Evolutionary conservation across 2,888 invertebrate genomes (phyloP).

Genomic region (Drosophila pseudotalamancana): DNA sequence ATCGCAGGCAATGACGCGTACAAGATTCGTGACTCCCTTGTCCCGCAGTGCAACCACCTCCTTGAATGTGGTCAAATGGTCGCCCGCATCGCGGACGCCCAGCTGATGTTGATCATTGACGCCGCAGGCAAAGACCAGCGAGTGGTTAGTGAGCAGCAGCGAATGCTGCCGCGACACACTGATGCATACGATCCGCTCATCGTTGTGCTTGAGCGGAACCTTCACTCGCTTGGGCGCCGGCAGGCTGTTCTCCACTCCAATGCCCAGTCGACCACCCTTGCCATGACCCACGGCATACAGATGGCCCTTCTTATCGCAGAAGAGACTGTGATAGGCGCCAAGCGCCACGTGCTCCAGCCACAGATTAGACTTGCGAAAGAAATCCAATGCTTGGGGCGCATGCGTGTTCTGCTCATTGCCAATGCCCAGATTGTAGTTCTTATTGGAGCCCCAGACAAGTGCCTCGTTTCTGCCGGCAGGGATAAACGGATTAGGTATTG

Average conservation of each 20-base stretch:
- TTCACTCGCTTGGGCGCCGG: constrained; percentile 80
- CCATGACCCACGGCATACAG: constrained; percentile 93
- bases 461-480: constrained; percentile 85
- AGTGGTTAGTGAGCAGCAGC: constrained; percentile 79
- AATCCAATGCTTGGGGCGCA: constrained; percentile 88
- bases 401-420: constrained; percentile 87
- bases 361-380: constrained; percentile 87
- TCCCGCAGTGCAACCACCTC: constrained; percentile 80
- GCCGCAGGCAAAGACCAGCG: constrained; percentile 86
- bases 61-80: constrained; percentile 81
- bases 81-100: constrained; percentile 86
- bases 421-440: constrained; percentile 92
- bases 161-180: constrained; percentile 83
- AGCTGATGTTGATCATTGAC: constrained; percentile 88
- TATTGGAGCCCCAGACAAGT: constrained; percentile 94
- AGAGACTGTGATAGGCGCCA: constrained; percentile 82
- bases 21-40: constrained; percentile 83
- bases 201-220: constrained; percentile 72
- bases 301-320: constrained; percentile 77
- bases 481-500: background rate
- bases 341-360: constrained; percentile 87
- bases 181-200: constrained; percentile 80
- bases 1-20: constrained; percentile 88
- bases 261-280: constrained; percentile 89
- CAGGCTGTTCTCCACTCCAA: constrained; percentile 86